Evolutionary conservation across 2,888 invertebrate genomes (phyloP), one percentile per base, ranked within the genome.

Genomic region (Heliconius ethilla): DNA sequence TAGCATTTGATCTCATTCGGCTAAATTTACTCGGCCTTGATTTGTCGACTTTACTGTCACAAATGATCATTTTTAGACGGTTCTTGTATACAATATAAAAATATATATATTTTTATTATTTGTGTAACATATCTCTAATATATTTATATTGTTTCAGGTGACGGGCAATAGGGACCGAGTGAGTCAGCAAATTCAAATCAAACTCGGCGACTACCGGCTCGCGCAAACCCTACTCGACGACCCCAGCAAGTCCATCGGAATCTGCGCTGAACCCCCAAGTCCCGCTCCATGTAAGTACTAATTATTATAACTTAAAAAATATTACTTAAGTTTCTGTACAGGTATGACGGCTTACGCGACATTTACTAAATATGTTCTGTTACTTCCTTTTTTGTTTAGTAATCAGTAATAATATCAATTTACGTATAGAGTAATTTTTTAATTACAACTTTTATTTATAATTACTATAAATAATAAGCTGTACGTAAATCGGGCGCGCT

Each of bases 161-260:
- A 95, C 95, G 82, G 94, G 95, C 86, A 95, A 92, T 89, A 88
- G 89, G 84, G 96, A 96, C 88, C 95, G 94, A 82, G 95, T 95
- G 83, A 96, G 96, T 85, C 96, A 96, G 88, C 96, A 96, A 89
- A 96, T 97, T 85, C 96, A 96, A 89, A 96, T 95, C 83, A 96
- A 96, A 87, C 94, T 97, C 81, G 97, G 97, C 80, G 96, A 96
- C 90, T 97, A 96, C 90, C 95, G 95, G 80, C 93, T 96, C 84
- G 96, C 97, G 81, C 96, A 96, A 90, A 96, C 95, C 83, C 94
- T 96, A 84, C 92, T 96, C 85, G 96, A 96, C 85, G 96, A 96
- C 86, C 95, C 96, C 80, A 95, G 95, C 86, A 95, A 95, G 83
- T 94, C 96, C 83, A 96, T 96, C 84, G 97, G 96, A 78, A 96